Base-by-base conservation (phyloP, 2,888 invertebrate species). In the Syrphus vitripennis region DNA sequence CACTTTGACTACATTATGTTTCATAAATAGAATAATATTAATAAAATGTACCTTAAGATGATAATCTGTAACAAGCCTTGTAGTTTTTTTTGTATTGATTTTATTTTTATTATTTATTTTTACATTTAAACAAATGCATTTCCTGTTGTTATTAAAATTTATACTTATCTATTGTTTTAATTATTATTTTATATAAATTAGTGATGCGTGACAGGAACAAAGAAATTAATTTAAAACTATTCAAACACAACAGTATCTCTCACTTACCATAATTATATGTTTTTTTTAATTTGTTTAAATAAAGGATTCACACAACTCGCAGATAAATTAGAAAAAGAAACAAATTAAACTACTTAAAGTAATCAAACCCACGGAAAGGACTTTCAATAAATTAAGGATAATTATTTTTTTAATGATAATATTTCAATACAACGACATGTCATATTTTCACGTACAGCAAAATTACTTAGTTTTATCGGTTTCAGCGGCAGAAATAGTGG, bases 291-390 rank as follows among this genome's bases (percentile, higher is more conserved):
- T n/a, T n/a, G n/a, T 31, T 26, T 40, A 10, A 37, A 19, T 55
- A 29, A 29, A 69, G 45, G 78, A 48, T 57, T 53, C 75, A 84
- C 76, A 84, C 76, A 69, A 69, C 76, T 69, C 74, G 53, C 69
- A 34, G 48, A 65, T 16, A 82, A 70, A 37, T 63, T 14, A 71
- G 61, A 76, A 84, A 65, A 48, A 40, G 55, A 65, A 72, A 72
- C 55, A 81, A 82, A 86, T 82, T 86, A 78, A 74, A 82, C 82
- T 86, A 86, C 86, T 78, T 86, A 82, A 74, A 82, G 70, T 76
- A 55, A 67, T 70, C 42, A 50, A 48, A 24, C 6, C 50, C 50
- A 12, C 5, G 21, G 29, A 42, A 70, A 77, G 77, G 67, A 53
- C 63, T 76, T 59, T 69, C 48, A 86, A 86, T 82, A 81, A 82